A percentile compares a stretch with the other conserved stretches of the same genome.
phyloP scores from a whole-genome alignment of 35 echinoderm and acorn worm genomes.

The Lytechinus variegatus region DNA sequence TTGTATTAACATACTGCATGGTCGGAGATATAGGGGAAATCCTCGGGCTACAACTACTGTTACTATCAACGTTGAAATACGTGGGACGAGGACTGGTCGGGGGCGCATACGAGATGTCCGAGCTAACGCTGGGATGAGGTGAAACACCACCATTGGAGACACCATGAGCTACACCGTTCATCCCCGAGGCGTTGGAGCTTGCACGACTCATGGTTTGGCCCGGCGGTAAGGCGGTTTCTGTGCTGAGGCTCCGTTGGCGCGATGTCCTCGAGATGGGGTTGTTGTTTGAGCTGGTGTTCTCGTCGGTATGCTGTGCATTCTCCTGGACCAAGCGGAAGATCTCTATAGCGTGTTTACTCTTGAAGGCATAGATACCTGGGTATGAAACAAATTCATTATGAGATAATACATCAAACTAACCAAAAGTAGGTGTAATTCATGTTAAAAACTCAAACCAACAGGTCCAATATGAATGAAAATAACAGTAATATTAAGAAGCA shows the following conservation, averaged over 20 bases:
- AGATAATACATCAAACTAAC: no score
- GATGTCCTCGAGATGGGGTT: neutral
- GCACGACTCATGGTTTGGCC: neutral
- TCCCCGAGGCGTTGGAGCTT: constrained; percentile 1
- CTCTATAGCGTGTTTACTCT: constrained; percentile 83
- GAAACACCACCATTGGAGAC: neutral
- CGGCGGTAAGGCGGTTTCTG: neutral
- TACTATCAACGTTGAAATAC: neutral
- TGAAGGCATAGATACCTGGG: constrained; percentile 96
- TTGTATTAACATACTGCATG: constrained; percentile 56
- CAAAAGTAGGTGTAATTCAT: no score
- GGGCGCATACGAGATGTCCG: neutral
- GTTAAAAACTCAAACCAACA: no score
- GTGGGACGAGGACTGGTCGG: neutral
- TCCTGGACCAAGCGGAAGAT: constrained; percentile 82
- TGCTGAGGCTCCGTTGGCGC: constrained; percentile 20
- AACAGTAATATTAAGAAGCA: no score
- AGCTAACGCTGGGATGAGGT: neutral
- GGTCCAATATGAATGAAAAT: no score
- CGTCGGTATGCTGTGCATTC: constrained; percentile 74
- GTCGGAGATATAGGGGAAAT: neutral
- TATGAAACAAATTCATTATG: neutral
- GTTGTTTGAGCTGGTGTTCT: constrained; percentile 2
- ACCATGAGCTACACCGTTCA: neutral
- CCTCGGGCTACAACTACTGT: neutral